Base-by-base conservation (phyloP, 2,797 vertebrate species). In the Anguilla obscura region DNA sequence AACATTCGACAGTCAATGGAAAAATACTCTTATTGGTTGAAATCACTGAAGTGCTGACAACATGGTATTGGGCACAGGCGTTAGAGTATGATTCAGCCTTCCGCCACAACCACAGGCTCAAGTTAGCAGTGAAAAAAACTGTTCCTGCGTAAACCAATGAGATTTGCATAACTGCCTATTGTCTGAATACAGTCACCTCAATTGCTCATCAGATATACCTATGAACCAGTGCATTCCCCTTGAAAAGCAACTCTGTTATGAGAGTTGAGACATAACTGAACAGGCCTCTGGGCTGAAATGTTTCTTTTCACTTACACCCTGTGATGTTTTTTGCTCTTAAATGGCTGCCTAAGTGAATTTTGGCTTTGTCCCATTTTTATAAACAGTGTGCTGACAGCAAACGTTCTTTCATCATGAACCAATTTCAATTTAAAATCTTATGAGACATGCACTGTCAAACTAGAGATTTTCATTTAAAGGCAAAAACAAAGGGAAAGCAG, bases 401-500 rank as follows among this genome's bases (percentile, higher is more conserved):
- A 69, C 8, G 6, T 27, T 9, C 63, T 69, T 69, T 69, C 63
- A 69, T 69, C 63, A 69, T 69, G 24, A 69, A n/a, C 63, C 63
- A 69, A 69, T 69, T 69, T 69, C 24, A 69, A 69, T 69, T 69
- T 69, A 27, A 69, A 69, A 69, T 69, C 63, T 69, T n/a, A n/a
- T 69, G 63, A 69, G 63, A 69, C 63, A 27, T 69, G 24, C n/a
- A 69, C 63, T 69, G 63, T 69, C 63, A 69, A 69, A 69, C 24
- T 69, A 27, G 63, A 69, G 63, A 69, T 69, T 69, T 69, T 69
- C 24, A n/a, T 69, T 69, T 69, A 69, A 69, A 69, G 8, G 63
- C 5, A n/a, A 69, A 69, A 69, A 69, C 24, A n/a, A 69, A 69
- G n/a, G 63, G 24, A 27, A 69, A 27, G 14, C 63, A 69, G 24